These are phyloP conservation scores for Gulo gulo DNA, from an alignment of 2,113 vertebrate genomes.

Conservation along the genomic window DNA sequence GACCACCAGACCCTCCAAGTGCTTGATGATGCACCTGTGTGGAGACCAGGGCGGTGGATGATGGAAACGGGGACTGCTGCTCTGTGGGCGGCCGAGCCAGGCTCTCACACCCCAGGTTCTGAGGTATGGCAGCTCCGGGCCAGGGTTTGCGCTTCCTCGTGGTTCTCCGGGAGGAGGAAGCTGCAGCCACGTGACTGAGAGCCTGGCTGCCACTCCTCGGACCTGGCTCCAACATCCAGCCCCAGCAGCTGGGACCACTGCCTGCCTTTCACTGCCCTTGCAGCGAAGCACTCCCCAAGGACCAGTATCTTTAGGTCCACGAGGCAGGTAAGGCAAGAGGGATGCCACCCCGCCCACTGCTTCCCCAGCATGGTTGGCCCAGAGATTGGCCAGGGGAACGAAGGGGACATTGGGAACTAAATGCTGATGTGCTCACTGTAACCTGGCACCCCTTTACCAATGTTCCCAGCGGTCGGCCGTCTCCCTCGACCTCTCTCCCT, in stretches of 20 bases:
- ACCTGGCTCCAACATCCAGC: background rate
- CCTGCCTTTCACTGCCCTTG: background rate
- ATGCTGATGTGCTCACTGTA: background rate
- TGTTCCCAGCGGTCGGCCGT: background rate
- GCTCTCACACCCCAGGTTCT: background rate
- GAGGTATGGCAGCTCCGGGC: background rate
- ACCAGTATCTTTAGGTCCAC: background rate
- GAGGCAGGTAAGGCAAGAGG: background rate
- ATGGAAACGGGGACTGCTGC: background rate
- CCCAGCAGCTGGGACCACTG: background rate
- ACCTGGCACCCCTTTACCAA: background rate
- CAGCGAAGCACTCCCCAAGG: background rate
- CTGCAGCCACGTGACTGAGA: too few species aligned
- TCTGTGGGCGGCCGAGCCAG: background rate
- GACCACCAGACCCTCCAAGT: conserved; percentile 96
- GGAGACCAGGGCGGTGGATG: accelerated
- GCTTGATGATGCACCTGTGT: conserved; percentile 93
- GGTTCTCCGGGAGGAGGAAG: background rate
- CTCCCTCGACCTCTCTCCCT: background rate
- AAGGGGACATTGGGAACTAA: background rate
- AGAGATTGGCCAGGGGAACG: background rate
- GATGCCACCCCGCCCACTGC: background rate
- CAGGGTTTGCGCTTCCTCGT: background rate
- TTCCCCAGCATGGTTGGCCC: background rate
- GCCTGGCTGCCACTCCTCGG: background rate